These are phyloP conservation scores for Larimichthys polyactis DNA, from an alignment of 2,113 vertebrate species.

Conservation along the genomic window DNA sequence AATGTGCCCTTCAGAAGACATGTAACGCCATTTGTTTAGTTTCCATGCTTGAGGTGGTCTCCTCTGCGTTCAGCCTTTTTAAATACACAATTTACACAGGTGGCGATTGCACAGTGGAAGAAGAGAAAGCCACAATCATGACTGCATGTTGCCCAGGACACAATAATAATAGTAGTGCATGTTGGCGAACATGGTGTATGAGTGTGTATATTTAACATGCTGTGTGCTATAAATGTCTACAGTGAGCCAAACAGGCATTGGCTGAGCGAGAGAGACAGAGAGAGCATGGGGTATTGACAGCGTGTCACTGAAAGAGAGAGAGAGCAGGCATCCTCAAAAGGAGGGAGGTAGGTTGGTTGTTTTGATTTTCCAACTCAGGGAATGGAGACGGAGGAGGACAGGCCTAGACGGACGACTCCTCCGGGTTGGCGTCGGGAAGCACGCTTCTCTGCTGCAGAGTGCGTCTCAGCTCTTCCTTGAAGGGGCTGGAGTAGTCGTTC, in stretches of 20 bases:
- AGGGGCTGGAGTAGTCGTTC: slow-evolving; percentile 86
- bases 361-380: slow-evolving; percentile 66
- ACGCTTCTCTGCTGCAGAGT: slow-evolving; percentile 92
- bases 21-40: slow-evolving; percentile 49
- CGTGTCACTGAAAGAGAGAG: slow-evolving; percentile 62
- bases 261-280: slow-evolving; percentile 66
- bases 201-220: slow-evolving; percentile 76
- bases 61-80: slow-evolving; percentile 61
- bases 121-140: slow-evolving; percentile 60
- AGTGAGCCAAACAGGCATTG: slow-evolving; percentile 78
- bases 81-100: slow-evolving; percentile 80
- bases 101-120: slow-evolving; percentile 73
- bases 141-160: slow-evolving; percentile 61
- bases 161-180: slow-evolving; percentile 63
- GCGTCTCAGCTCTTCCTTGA: slow-evolving; percentile 87
- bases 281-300: slow-evolving; percentile 55
- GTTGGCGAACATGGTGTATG: slow-evolving; percentile 57
- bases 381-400: slow-evolving; percentile 28
- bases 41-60: slow-evolving; percentile 66
- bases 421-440: slow-evolving; percentile 95
- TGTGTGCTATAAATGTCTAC: slow-evolving; percentile 76
- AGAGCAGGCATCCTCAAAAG: slow-evolving; percentile 74
- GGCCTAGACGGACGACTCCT: slow-evolving; percentile 95
- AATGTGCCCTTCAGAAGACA: slow-evolving; percentile 57
- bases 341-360: slow-evolving; percentile 86